Evolutionary conservation across 2,113 vertebrate genomes (phyloP), one percentile per base, ranked within the genome.

Genomic region (Tragelaphus imberbis): DNA sequence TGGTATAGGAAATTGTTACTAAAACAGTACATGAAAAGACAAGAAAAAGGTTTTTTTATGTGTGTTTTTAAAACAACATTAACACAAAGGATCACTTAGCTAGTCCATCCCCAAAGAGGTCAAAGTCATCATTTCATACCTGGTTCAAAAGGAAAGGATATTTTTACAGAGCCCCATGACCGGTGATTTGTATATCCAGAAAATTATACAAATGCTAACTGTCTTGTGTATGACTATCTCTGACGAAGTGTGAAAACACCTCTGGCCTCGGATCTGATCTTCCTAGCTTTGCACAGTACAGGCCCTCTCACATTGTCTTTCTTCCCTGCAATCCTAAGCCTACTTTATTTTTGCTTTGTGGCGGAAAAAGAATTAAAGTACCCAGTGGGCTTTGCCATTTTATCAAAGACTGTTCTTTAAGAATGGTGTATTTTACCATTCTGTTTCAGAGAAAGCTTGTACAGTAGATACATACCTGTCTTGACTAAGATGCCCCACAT

Each of bases 401-500:
- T 40, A 75, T 14, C 55, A 97, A 85, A 95, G 47, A 36, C 6
- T 27, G 17, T 63, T 84, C 33, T 84, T 53, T 56, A 84, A 27
- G 94, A 80, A 58, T 0, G 49, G 82, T 75, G 77, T 75, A 63
- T 53, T 80, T n/a, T 33, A 44, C 59, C 30, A 61, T 33, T 17
- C 9, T 88, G 36, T 51, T 77, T 88, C 14, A 77, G 16, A 75
- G 36, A 19, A 75, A 27, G 16, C 28, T 47, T 15, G 86, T 6
- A 13, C 1, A 68, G 28, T 79, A 90, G 88, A 93, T 33, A 98
- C 99, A 96, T 97, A 99, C 99, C 99, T 0, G 99, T 99, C 98
- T 98, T 99, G 0, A 99, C 99, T 79, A 99, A 98, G 98, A 99
- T 99, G 94, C 99, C 99, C 97, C 99, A 98, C 99, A 99, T 99